phyloP scores from a whole-genome alignment of 2,888 invertebrate genomes.

The Leptopilina drosophilae region DNA sequence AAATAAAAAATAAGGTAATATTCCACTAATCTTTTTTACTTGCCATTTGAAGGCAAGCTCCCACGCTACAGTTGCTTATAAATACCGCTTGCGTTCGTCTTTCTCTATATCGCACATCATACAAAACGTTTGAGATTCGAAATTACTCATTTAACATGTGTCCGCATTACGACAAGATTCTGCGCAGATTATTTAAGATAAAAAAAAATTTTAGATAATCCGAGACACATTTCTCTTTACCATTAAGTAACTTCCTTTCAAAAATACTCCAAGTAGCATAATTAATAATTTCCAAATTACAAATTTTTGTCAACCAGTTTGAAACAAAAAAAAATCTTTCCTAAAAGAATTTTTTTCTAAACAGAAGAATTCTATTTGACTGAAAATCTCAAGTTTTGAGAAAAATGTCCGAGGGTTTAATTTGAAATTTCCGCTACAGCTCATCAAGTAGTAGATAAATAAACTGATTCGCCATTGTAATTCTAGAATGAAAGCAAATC shows the following conservation, averaged over 20 bases:
- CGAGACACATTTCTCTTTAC: neutral
- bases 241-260: neutral
- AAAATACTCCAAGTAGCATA: too few relatives aligned
- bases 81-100: constrained; percentile 1
- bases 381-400: neutral
- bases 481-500: constrained; percentile 6
- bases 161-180: neutral
- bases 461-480: constrained; percentile 16
- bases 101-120: neutral
- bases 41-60: constrained; percentile 12
- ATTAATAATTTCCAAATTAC: too few relatives aligned
- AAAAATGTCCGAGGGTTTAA: neutral
- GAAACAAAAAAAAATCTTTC: neutral
- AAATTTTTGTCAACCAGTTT: too few relatives aligned
- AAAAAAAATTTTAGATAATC: neutral
- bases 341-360: neutral
- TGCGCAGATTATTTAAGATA: neutral
- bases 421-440: neutral
- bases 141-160: constrained; percentile 25
- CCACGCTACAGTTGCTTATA: constrained; percentile 13
- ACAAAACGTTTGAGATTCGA: neutral
- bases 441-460: neutral
- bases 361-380: too few relatives aligned
- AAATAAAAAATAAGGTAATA: neutral
- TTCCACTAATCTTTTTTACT: constrained; percentile 14